phyloP scores from a whole-genome alignment of 2,888 invertebrate genomes.

The Perizoma flavofasciatum region DNA sequence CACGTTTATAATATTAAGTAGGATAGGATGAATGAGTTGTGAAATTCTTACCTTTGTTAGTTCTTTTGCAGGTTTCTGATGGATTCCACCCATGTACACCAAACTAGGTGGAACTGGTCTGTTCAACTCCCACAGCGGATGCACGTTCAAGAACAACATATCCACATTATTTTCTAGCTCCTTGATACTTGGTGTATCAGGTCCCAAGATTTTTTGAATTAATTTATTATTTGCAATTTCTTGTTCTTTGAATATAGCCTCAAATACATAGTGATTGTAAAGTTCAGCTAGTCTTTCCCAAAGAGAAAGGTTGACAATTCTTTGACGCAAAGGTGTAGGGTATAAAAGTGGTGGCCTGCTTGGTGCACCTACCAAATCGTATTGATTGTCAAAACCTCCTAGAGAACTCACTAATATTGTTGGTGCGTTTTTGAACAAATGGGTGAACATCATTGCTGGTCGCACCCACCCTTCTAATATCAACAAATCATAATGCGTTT shows the following conservation, averaged over 20 bases:
- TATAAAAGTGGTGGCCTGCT: slow-evolving; percentile 54
- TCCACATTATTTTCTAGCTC: slow-evolving; percentile 48
- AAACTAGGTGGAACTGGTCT: slow-evolving; percentile 61
- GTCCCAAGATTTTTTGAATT: too few species aligned
- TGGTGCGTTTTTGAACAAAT: slow-evolving; percentile 49
- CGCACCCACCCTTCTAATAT: slow-evolving; percentile 38
- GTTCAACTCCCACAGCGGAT: slow-evolving; percentile 54
- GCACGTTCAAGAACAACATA: slow-evolving; percentile 58
- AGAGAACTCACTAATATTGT: slow-evolving; percentile 62
- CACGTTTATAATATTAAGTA: too few species aligned
- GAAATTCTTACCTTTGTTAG: too few species aligned
- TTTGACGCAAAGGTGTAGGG: slow-evolving; percentile 37
- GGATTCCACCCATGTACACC: slow-evolving; percentile 64
- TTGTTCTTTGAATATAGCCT: too few species aligned
- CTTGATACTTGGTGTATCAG: slow-evolving; percentile 29
- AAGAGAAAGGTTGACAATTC: slow-evolving; percentile 17
- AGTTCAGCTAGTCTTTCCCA: neutral
- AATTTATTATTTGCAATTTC: too few species aligned
- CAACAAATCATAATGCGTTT: slow-evolving; percentile 37
- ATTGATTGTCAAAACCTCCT: slow-evolving; percentile 48
- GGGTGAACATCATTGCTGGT: slow-evolving; percentile 31
- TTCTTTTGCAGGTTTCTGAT: slow-evolving; percentile 51
- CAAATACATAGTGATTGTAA: too few species aligned
- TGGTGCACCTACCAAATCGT: slow-evolving; percentile 59
- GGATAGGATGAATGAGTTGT: too few species aligned